These are phyloP conservation scores for Aphrocallistes beatrix DNA, from an alignment of 37 sponge, comb jelly and placozoan species.

Conservation along the genomic window DNA sequence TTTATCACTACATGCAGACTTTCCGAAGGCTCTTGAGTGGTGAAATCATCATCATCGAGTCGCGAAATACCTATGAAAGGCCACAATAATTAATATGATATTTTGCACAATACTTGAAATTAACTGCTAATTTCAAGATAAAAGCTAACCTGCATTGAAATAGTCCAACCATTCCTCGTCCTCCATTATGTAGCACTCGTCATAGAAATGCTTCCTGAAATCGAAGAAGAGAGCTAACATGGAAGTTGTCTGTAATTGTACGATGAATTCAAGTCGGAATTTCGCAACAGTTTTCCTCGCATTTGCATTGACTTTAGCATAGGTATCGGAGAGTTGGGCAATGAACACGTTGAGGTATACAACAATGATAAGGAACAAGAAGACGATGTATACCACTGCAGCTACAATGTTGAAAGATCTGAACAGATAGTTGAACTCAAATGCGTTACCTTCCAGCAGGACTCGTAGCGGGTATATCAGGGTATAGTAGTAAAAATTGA, in stretches of 20 bases:
- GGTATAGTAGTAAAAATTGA: neutral
- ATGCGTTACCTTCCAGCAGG: neutral
- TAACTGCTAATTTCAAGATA: neutral
- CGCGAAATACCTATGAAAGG: neutral
- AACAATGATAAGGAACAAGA: constrained; percentile 10
- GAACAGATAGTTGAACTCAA: neutral
- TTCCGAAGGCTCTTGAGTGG: neutral
- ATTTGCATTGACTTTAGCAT: neutral
- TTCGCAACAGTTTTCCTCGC: constrained; percentile 14
- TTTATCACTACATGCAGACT: neutral
- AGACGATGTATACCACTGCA: neutral
- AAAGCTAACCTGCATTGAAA: neutral
- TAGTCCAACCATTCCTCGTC: constrained; percentile 17
- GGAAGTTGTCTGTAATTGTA: neutral
- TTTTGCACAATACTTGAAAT: neutral
- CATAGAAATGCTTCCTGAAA: neutral
- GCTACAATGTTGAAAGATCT: neutral
- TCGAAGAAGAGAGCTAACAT: neutral
- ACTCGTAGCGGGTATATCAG: neutral
- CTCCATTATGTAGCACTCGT: constrained; percentile 11
- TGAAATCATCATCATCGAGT: neutral
- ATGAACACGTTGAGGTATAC: constrained; percentile 12
- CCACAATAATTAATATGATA: neutral
- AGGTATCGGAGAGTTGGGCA: constrained; percentile 12
- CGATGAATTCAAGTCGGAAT: neutral